These are phyloP conservation scores for Bombus sibiricus DNA, from an alignment of 1,140 invertebrate genomes.

Conservation along the genomic window DNA sequence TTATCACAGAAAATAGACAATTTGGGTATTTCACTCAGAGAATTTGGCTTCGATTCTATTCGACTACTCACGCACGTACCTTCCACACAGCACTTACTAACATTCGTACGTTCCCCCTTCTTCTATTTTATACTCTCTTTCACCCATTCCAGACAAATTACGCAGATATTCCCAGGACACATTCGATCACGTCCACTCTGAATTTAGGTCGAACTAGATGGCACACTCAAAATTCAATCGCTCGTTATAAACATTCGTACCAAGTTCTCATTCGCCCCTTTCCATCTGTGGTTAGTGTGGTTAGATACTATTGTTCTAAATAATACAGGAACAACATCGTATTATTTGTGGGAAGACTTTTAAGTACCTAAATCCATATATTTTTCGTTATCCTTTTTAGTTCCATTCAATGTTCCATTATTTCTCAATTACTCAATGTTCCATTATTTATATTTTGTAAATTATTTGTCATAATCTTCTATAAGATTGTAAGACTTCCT, in stretches of 20 bases:
- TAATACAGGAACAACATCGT: neutral
- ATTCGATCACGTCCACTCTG: neutral
- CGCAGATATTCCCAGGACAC: neutral
- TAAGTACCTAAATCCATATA: too few relatives aligned
- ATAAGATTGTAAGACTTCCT: too few relatives aligned
- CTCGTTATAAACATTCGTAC: too few relatives aligned
- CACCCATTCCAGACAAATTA: neutral
- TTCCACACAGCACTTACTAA: neutral
- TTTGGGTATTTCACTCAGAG: neutral
- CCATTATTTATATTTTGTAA: too few relatives aligned
- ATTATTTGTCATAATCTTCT: too few relatives aligned
- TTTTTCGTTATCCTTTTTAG: too few relatives aligned
- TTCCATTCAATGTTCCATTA: too few relatives aligned
- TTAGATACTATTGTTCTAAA: neutral
- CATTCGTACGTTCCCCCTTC: neutral
- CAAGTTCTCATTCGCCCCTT: too few relatives aligned
- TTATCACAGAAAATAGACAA: neutral
- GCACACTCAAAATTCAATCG: neutral
- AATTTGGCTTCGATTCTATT: neutral
- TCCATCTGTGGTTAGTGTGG: too few relatives aligned
- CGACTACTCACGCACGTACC: neutral
- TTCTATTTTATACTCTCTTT: neutral
- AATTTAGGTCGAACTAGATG: neutral
- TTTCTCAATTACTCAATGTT: too few relatives aligned
- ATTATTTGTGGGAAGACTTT: too few relatives aligned